phyloP scores from a whole-genome alignment of 2,113 vertebrate species.

The Platysternon megacephalum region DNA sequence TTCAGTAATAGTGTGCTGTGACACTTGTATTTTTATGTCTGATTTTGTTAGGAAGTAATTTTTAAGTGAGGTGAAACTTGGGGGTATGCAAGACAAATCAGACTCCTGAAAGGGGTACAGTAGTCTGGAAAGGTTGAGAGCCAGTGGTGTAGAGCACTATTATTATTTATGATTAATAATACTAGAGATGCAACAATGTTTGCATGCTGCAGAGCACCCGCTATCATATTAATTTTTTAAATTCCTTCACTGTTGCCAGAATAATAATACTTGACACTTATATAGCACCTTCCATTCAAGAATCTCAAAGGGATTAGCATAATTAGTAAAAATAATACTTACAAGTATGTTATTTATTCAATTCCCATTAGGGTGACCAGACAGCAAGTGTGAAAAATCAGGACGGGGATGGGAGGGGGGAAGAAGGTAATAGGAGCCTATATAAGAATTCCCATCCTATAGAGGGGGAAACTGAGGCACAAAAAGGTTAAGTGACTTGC shows the following conservation, averaged over 20 bases:
- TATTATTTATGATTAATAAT: neutral
- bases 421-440: too few relatives aligned
- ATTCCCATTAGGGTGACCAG: too few relatives aligned
- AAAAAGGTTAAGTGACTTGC: neutral
- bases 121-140: too few relatives aligned
- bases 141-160: neutral
- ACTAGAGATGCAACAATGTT: neutral
- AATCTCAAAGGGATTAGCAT: neutral
- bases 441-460: neutral
- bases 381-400: too few relatives aligned
- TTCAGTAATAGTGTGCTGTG: too few relatives aligned
- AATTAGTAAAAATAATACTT: neutral
- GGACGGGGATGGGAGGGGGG: too few relatives aligned
- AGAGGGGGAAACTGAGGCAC: neutral
- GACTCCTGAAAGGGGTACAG: too few relatives aligned
- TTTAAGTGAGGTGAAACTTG: too few relatives aligned
- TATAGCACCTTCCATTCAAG: neutral
- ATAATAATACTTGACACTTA: neutral
- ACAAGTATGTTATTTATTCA: too few relatives aligned
- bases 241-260: neutral
- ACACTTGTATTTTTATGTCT: too few relatives aligned
- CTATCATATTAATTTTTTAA: neutral
- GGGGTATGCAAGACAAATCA: too few relatives aligned
- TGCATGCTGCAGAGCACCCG: fast-evolving
- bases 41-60: too few relatives aligned